Percentiles rank a stretch among this genome's conserved stretches.
Conservation (phyloP, 1,140 invertebrate species). For the Drosophila watanabei region DNA sequence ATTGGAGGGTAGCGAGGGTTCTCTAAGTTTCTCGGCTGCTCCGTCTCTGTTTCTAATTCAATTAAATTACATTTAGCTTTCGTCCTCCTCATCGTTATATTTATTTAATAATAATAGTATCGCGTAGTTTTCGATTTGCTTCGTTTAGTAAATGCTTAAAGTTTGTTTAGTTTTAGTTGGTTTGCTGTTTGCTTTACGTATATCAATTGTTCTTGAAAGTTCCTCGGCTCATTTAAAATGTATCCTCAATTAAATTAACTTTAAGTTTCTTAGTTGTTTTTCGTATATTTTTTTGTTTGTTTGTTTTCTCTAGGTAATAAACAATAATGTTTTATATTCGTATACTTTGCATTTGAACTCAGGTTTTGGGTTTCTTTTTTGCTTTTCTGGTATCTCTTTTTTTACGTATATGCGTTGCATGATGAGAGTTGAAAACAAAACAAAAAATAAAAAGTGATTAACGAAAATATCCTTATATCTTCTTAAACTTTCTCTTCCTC, state of each 20-base stretch:
- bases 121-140: conserved; percentile 67
- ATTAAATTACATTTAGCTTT: conserved; percentile 69
- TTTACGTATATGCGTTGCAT: conserved; percentile 82
- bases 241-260: conserved; percentile 81
- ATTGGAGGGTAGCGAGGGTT: conserved; percentile 17
- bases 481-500: conserved; percentile 15
- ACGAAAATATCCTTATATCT: conserved; percentile 28
- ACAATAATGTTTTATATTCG: conserved; percentile 82
- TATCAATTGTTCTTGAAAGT: conserved; percentile 58
- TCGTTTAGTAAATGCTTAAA: conserved; percentile 79
- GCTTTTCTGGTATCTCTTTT: conserved; percentile 60
- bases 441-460: conserved; percentile 29
- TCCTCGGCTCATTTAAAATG: conserved; percentile 79
- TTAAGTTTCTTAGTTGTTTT: conserved; percentile 59
- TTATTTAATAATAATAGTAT: conserved; percentile 66
- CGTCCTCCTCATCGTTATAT: conserved; percentile 27
- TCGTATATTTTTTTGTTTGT: conserved; percentile 18
- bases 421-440: conserved; percentile 68
- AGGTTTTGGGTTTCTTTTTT: conserved; percentile 76
- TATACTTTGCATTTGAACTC: conserved; percentile 86
- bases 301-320: conserved; percentile 52
- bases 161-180: conserved; percentile 55
- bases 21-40: conserved; percentile 51
- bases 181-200: conserved; percentile 66
- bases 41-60: conserved; percentile 36